Evolutionary conservation across 2,113 vertebrate species (phyloP).

Genomic region (Aldabrachelys gigantea): DNA sequence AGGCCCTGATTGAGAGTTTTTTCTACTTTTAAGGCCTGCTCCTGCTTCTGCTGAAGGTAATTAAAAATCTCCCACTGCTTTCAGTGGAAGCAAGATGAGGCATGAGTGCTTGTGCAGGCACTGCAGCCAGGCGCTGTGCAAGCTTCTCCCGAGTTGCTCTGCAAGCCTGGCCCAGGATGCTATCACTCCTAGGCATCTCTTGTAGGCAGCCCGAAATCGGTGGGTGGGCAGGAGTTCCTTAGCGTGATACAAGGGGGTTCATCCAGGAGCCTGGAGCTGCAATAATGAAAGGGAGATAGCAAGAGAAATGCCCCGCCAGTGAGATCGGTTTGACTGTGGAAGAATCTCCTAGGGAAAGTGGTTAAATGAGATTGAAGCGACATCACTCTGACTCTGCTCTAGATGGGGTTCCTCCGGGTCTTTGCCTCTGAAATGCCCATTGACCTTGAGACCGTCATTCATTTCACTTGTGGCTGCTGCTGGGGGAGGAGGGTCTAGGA

Average conservation of each 20-base stretch:
- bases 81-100: neutral
- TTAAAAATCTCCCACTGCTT: neutral
- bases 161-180: neutral
- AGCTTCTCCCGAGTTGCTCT: neutral
- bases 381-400: neutral
- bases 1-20: neutral
- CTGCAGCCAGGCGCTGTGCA: neutral
- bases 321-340: neutral
- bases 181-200: neutral
- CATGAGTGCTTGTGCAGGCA: neutral
- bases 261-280: neutral
- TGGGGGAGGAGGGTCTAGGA: neutral
- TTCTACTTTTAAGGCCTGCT: neutral
- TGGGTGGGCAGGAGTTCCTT: neutral
- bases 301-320: neutral
- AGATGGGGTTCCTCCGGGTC: too few species aligned
- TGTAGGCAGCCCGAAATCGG: neutral
- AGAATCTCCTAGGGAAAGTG: neutral
- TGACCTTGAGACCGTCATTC: neutral
- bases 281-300: neutral
- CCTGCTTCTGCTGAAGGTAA: neutral
- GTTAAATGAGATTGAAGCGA: neutral
- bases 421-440: neutral
- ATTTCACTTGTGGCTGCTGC: neutral
- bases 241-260: neutral